Evolutionary conservation across 2,113 vertebrate genomes (phyloP), one percentile per base, ranked within the genome.

Genomic region (Astatoreochromis straeleni): DNA sequence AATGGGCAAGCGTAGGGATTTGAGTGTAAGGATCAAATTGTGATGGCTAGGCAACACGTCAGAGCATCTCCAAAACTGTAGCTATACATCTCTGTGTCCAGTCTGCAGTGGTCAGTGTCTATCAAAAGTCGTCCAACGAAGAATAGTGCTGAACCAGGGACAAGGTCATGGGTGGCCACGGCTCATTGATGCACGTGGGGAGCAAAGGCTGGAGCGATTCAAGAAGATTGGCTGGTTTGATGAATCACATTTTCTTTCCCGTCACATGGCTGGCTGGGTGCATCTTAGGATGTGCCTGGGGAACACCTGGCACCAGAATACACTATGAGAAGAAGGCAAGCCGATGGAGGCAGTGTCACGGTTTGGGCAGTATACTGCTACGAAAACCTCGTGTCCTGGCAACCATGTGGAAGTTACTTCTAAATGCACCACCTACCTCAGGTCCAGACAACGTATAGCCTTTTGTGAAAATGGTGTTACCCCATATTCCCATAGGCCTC

Each of bases 321-420:
- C 33, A 65, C 19, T 38, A 21, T 21, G 33, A 21, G 60, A 65
- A 65, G 33, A 38, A 38, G 60, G 33, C 60, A 65, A 65, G 33
- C 3, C 4, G 7, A 65, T 65, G 33, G 33, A 38, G 19, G 60
- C 33, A 38, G 33, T n/a, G 33, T 38, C 17, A 3, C 0, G 33
- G 33, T 38, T 35, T 65, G 33, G 60, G 31, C 17, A 65, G 60
- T 38, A n/a, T 38, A 65, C 4, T 38, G 19, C 33, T 65, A 65
- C 7, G 1, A 65, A 38, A 65, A 65, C 60, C 3, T 13, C 0
- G 7, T n/a, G 33, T 65, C 19, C 33, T 38, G 33, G 60, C 60
- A 38, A 38, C 33, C 60, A 65, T 13, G 60, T 65, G 33, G 11
- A 65, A 65, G 19, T 65, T 21, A 4, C 33, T 38, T 65, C 19